Evolutionary conservation across 2,888 invertebrate species (phyloP).

Genomic region (Camponotus fellah): DNA sequence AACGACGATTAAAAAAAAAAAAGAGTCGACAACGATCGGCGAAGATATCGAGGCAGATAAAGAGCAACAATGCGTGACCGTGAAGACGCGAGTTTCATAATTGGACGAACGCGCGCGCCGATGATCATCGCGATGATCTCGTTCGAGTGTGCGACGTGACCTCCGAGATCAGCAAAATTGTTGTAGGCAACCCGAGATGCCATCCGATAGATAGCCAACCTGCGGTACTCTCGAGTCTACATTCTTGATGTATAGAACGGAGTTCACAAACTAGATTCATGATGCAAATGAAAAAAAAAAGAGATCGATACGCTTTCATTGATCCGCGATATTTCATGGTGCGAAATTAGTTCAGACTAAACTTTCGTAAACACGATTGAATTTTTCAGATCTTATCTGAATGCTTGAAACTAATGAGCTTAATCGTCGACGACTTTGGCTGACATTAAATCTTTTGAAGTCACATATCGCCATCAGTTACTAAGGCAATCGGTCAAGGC

Average conservation of each 20-base stretch:
- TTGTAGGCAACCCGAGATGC: background rate
- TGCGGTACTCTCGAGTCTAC: background rate
- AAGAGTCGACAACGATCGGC: background rate
- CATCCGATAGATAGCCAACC: background rate
- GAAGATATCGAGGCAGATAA: constrained; percentile 1
- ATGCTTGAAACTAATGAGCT: constrained; percentile 5
- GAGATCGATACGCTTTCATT: background rate
- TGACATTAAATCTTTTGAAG: background rate
- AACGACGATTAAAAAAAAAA: constrained; percentile 10
- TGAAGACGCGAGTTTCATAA: constrained; percentile 15
- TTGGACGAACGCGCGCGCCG: constrained; percentile 26
- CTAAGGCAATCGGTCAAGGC: constrained; percentile 5
- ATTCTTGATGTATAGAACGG: background rate
- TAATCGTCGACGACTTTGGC: constrained; percentile 5
- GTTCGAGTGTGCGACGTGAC: background rate
- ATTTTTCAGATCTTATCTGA: constrained; percentile 18
- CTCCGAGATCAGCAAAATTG: constrained; percentile 24
- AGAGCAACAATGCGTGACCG: constrained; percentile 23
- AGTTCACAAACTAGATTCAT: background rate
- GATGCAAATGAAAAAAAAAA: background rate
- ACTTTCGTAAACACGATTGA: background rate
- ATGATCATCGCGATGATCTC: constrained; percentile 26
- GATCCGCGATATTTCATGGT: background rate
- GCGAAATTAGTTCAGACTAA: background rate
- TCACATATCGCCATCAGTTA: background rate